Percentiles rank a stretch among this genome's conserved stretches.
These are phyloP conservation scores for Pangasius macronema DNA, from an alignment of 2,797 vertebrate genomes.

Conservation along the genomic window DNA sequence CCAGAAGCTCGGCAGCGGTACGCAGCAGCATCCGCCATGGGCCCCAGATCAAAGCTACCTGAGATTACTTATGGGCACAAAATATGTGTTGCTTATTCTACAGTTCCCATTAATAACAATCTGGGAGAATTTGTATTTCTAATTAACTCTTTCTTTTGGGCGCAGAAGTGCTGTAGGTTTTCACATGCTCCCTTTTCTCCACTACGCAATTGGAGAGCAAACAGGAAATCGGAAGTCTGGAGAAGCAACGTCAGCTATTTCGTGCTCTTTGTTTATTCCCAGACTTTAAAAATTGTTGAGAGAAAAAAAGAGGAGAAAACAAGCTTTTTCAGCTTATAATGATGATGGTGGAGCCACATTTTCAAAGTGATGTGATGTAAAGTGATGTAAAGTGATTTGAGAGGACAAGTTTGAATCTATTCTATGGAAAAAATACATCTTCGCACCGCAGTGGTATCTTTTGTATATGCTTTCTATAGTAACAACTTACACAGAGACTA, in stretches of 20 bases:
- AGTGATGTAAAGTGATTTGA: neutral
- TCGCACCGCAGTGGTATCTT: neutral
- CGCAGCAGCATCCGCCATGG: constrained; percentile 89
- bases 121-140: constrained; percentile 98
- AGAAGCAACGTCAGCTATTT: constrained; percentile 67
- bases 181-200: constrained; percentile 64
- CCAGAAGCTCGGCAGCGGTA: constrained; percentile 93
- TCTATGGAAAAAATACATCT: neutral
- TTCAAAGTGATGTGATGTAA: neutral
- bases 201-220: constrained; percentile 51
- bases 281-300: neutral
- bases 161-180: constrained; percentile 77
- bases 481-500: neutral
- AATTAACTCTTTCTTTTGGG: constrained; percentile 98
- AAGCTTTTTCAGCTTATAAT: neutral
- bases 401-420: neutral
- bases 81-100: constrained; percentile 92
- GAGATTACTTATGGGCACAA: constrained; percentile 98
- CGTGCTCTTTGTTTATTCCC: constrained; percentile 20
- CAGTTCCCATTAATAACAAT: constrained; percentile 96
- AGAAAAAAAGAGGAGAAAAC: neutral
- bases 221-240: constrained; percentile 77
- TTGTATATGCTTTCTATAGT: neutral
- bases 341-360: neutral
- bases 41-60: constrained; percentile 99